A percentile compares a stretch with the other conserved stretches of the same genome.
Conservation (phyloP, 92 coral and sea anemone species). For the Siderastrea siderea region DNA sequence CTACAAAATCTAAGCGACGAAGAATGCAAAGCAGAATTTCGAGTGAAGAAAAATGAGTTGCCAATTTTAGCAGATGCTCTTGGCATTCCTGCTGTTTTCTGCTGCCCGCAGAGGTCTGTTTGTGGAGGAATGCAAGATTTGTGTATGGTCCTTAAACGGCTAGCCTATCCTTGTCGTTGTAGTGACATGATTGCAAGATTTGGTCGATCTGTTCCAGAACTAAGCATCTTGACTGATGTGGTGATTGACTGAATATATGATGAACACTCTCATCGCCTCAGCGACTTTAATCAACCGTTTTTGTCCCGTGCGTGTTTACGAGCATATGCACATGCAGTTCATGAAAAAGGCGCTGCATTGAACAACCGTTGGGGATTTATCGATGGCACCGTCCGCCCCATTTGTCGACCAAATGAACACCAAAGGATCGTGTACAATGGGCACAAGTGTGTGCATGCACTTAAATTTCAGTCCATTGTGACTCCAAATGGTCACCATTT, state of each 20-base stretch:
- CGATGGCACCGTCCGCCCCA: slow-evolving; percentile 47
- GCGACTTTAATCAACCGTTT: slow-evolving; percentile 46
- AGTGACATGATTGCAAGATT: slow-evolving; percentile 31
- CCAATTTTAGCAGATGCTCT: slow-evolving; percentile 29
- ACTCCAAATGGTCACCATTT: slow-evolving; percentile 57
- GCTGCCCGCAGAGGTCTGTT: slow-evolving; percentile 22
- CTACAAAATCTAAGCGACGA: slow-evolving; percentile 33
- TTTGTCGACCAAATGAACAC: slow-evolving; percentile 25
- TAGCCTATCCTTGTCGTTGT: slow-evolving; percentile 49
- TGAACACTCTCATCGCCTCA: slow-evolving; percentile 48
- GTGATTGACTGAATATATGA: slow-evolving; percentile 40
- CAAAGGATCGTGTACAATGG: too few species aligned
- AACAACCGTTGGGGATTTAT: slow-evolving; percentile 34
- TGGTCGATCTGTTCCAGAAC: slow-evolving; percentile 30
- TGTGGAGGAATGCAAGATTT: slow-evolving; percentile 31
- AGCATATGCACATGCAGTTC: slow-evolving; percentile 47
- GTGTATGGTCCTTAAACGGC: slow-evolving; percentile 37
- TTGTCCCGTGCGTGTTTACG: slow-evolving; percentile 44
- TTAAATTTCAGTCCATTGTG: background rate
- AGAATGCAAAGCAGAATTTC: slow-evolving; percentile 34
- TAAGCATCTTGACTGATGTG: slow-evolving; percentile 34
- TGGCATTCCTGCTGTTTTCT: slow-evolving; percentile 12
- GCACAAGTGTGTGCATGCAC: too few species aligned
- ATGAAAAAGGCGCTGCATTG: background rate
- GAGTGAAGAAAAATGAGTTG: slow-evolving; percentile 23